Percentiles rank a stretch among this genome's conserved stretches.
Evolutionary conservation across 2,888 invertebrate species (phyloP).

Genomic region (Seira musarum): DNA sequence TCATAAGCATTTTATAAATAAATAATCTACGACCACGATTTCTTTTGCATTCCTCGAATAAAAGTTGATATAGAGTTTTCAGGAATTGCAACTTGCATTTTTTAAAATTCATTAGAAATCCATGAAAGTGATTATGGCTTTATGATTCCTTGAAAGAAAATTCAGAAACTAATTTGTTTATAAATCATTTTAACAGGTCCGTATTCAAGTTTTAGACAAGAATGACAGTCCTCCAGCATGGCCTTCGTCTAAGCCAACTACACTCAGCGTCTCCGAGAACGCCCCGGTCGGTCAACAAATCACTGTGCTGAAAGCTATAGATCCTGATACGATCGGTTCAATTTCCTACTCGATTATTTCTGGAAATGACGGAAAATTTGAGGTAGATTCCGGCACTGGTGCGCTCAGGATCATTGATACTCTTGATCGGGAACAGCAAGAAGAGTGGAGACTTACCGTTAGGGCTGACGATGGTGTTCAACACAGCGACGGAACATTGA

Average conservation of each 20-base stretch:
- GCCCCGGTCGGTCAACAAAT: slow-evolving; percentile 86
- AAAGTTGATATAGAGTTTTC: too few relatives aligned
- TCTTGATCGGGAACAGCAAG: slow-evolving; percentile 86
- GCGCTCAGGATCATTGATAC: slow-evolving; percentile 83
- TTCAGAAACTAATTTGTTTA: too few relatives aligned
- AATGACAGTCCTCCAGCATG: slow-evolving; percentile 96
- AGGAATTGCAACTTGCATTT: too few relatives aligned
- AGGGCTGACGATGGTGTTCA: slow-evolving; percentile 93
- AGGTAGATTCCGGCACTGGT: slow-evolving; percentile 82
- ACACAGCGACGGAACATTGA: slow-evolving; percentile 83
- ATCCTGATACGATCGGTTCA: slow-evolving; percentile 88
- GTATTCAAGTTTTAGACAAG: slow-evolving; percentile 79
- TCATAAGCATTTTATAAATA: slow-evolving; percentile 46
- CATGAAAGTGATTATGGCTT: too few relatives aligned
- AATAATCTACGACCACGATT: too few relatives aligned
- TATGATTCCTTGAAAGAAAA: too few relatives aligned
- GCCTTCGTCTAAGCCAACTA: slow-evolving; percentile 82
- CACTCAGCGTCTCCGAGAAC: slow-evolving; percentile 88
- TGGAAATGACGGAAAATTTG: slow-evolving; percentile 74
- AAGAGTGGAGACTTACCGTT: slow-evolving; percentile 84
- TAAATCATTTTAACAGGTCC: too few relatives aligned
- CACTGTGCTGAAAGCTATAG: slow-evolving; percentile 84
- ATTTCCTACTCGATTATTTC: slow-evolving; percentile 82
- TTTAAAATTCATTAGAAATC: too few relatives aligned
- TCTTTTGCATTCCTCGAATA: too few relatives aligned